Percentiles rank a stretch among this genome's conserved stretches.
phyloP scores from a whole-genome alignment of 1,140 invertebrate genomes.

The Chrysoperla carnea region DNA sequence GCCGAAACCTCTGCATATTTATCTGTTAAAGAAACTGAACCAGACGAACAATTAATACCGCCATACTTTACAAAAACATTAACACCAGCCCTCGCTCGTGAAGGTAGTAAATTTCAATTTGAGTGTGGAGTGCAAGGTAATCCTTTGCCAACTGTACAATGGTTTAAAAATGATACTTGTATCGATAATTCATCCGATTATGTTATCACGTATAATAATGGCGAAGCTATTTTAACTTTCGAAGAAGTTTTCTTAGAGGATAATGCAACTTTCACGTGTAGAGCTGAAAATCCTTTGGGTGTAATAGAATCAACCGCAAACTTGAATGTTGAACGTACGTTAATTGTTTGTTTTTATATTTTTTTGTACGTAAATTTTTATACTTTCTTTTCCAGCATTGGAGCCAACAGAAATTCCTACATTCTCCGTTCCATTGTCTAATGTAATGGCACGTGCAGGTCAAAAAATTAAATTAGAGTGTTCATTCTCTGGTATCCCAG shows the following conservation, averaged over 20 bases:
- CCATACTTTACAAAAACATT: conserved; percentile 47
- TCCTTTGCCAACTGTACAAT: conserved; percentile 59
- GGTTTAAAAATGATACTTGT: conserved; percentile 58
- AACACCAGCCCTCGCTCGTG: conserved; percentile 35
- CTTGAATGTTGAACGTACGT: conserved; percentile 32
- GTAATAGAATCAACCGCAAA: conserved; percentile 35
- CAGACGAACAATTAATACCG: conserved; percentile 41
- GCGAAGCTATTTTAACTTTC: conserved; percentile 39
- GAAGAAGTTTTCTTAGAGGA: conserved; percentile 37
- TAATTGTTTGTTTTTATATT: conserved; percentile 1
- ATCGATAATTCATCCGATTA: conserved; percentile 59
- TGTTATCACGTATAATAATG: conserved; percentile 42
- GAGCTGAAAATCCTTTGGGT: conserved; percentile 50
- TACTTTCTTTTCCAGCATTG: conserved; percentile 22
- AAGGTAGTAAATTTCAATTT: conserved; percentile 46
- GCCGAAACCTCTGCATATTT: conserved; percentile 55
- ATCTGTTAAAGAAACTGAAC: conserved; percentile 52
- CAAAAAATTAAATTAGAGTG: conserved; percentile 51
- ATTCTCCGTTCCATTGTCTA: conserved; percentile 33
- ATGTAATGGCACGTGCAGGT: conserved; percentile 41
- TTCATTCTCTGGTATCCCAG: conserved; percentile 38
- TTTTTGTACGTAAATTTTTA: not conserved
- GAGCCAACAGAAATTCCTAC: conserved; percentile 30
- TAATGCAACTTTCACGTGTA: conserved; percentile 43
- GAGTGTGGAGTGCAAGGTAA: conserved; percentile 54